Evolutionary conservation across 1,140 invertebrate species (phyloP).

Genomic region (Drosophila lacertosa): DNA sequence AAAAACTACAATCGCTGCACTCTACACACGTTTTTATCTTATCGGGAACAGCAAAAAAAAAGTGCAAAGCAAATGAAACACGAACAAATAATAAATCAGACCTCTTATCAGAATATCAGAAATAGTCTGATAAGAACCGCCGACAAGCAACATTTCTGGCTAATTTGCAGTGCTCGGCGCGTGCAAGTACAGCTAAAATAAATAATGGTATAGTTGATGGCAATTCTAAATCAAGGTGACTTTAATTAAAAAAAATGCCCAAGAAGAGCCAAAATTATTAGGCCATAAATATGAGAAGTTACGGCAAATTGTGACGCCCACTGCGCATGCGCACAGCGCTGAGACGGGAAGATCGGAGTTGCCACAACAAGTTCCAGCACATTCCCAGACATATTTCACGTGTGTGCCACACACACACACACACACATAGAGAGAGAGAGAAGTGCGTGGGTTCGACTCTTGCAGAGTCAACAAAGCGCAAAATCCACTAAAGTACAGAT

Average conservation of each 20-base stretch:
- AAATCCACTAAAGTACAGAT: constrained; percentile 29
- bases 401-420: constrained; percentile 5
- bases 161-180: constrained; percentile 17
- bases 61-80: constrained; percentile 44
- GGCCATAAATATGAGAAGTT: constrained; percentile 72
- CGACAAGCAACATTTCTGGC: constrained; percentile 32
- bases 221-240: constrained; percentile 59
- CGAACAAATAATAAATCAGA: constrained; percentile 67
- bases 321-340: constrained; percentile 74
- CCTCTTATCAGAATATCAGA: constrained; percentile 46
- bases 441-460: constrained; percentile 48
- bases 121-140: constrained; percentile 30
- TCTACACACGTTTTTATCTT: constrained; percentile 55
- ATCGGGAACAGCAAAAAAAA: constrained; percentile 34
- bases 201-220: constrained; percentile 8
- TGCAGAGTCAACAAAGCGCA: constrained; percentile 50
- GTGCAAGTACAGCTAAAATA: constrained; percentile 4
- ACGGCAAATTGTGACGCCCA: constrained; percentile 76
- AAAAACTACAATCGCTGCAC: constrained; percentile 43
- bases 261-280: constrained; percentile 64
- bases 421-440: constrained; percentile 2
- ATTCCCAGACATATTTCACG: constrained; percentile 34
- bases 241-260: constrained; percentile 49
- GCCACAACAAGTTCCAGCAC: constrained; percentile 23
- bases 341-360: constrained; percentile 35